Percentiles rank a stretch among this genome's conserved stretches.
These are phyloP conservation scores for Spodoptera exigua DNA, from an alignment of 2,888 invertebrate genomes.

Conservation along the genomic window DNA sequence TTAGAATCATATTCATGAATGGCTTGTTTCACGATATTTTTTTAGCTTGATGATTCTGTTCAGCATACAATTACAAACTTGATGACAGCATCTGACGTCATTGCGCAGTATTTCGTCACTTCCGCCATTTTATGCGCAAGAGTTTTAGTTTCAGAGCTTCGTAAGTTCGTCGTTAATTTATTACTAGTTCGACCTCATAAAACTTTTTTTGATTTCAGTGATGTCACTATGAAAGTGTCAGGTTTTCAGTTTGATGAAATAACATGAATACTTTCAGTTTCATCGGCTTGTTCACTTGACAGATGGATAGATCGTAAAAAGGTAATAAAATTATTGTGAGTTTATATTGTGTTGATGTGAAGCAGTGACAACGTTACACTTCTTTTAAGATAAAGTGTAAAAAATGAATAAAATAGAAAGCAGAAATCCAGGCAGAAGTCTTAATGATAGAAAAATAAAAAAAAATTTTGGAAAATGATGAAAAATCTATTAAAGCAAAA, in stretches of 20 bases:
- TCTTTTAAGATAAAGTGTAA: neutral
- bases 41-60: too few species aligned
- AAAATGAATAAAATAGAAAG: constrained; percentile 5
- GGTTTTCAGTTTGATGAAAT: constrained; percentile 29
- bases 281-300: constrained; percentile 14
- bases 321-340: neutral
- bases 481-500: too few species aligned
- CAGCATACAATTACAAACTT: too few species aligned
- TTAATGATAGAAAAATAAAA: too few species aligned
- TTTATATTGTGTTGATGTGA: neutral
- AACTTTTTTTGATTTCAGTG: constrained; percentile 41
- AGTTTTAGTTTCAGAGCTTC: constrained; percentile 56
- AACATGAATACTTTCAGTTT: constrained; percentile 6
- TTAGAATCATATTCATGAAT: too few species aligned
- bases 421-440: too few species aligned
- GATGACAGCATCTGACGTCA: constrained; percentile 49
- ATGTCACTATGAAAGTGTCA: constrained; percentile 31
- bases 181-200: constrained; percentile 45
- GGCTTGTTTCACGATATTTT: too few species aligned
- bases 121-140: constrained; percentile 58
- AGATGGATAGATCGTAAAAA: constrained; percentile 18
- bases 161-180: constrained; percentile 49
- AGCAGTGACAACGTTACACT: too few species aligned
- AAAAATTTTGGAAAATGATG: too few species aligned
- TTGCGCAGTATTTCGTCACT: constrained; percentile 48